A percentile compares a stretch with the other conserved stretches of the same genome.
These are phyloP conservation scores for Caenorhabditis becei DNA, from an alignment of 2,888 invertebrate genomes.

Conservation along the genomic window DNA sequence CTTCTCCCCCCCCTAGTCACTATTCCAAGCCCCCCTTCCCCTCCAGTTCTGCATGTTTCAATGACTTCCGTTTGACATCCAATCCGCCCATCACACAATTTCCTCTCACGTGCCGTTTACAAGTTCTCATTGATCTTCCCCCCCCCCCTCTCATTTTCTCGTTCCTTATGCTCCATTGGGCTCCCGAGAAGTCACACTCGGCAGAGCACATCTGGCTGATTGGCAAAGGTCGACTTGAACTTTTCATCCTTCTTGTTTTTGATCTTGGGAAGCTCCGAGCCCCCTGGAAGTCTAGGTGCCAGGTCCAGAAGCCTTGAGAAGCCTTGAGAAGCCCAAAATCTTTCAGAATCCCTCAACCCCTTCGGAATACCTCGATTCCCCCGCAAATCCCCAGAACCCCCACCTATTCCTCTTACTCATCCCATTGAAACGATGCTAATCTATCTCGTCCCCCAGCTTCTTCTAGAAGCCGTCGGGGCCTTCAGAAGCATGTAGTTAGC, in stretches of 20 bases:
- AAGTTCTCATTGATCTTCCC: slow-evolving; percentile 6
- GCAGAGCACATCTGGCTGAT: not conserved
- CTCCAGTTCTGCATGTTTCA: not conserved
- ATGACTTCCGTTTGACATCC: not conserved
- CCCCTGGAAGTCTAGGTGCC: no score
- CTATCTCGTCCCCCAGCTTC: not conserved
- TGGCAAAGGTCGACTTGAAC: not conserved
- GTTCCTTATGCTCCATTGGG: slow-evolving; percentile 12
- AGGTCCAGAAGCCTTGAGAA: no score
- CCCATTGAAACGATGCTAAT: slow-evolving; percentile 42
- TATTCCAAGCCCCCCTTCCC: no score
- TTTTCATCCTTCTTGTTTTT: not conserved
- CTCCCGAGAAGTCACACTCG: no score
- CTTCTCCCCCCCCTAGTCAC: no score
- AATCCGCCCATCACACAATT: slow-evolving; percentile 17
- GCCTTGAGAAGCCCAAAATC: no score
- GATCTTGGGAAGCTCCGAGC: not conserved
- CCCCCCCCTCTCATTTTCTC: not conserved
- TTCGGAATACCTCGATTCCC: no score
- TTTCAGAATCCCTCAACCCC: no score
- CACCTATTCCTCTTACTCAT: not conserved
- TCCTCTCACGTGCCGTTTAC: slow-evolving; percentile 16
- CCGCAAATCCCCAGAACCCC: not conserved
- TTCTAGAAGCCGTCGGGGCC: not conserved
- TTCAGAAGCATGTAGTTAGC: slow-evolving; percentile 36